These are phyloP conservation scores for Ostrea edulis DNA, from an alignment of 1,140 invertebrate genomes.

Conservation along the genomic window DNA sequence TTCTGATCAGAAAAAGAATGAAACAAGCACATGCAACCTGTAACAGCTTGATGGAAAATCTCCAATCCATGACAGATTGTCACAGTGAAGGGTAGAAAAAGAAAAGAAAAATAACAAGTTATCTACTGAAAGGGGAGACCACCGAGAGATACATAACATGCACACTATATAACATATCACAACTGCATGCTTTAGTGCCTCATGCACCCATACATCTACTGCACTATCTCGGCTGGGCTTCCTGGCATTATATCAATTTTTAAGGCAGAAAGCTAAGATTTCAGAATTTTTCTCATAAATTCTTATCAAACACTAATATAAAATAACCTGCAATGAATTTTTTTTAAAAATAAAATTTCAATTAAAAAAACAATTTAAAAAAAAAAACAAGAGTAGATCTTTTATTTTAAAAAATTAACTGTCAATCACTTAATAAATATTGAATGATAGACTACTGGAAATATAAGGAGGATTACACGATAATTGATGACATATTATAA, in stretches of 20 bases:
- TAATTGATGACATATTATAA: no score
- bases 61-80: no score
- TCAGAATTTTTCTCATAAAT: not conserved
- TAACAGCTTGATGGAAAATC: no score
- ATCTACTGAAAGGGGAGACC: not conserved
- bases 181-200: not conserved
- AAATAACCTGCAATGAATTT: not conserved
- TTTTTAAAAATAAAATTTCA: no score
- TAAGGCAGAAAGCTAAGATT: not conserved
- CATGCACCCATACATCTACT: no score
- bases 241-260: not conserved
- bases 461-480: not conserved
- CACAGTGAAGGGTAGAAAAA: not conserved
- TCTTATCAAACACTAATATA: not conserved
- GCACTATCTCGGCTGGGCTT: not conserved
- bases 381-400: no score
- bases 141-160: not conserved
- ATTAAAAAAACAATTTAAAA: no score
- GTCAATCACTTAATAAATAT: no score
- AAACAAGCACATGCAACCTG: no score
- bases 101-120: not conserved
- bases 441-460: not conserved
- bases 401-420: no score
- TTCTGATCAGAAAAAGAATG: no score
- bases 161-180: not conserved